phyloP scores from a whole-genome alignment of 2,113 vertebrate genomes.

The Progne subis region DNA sequence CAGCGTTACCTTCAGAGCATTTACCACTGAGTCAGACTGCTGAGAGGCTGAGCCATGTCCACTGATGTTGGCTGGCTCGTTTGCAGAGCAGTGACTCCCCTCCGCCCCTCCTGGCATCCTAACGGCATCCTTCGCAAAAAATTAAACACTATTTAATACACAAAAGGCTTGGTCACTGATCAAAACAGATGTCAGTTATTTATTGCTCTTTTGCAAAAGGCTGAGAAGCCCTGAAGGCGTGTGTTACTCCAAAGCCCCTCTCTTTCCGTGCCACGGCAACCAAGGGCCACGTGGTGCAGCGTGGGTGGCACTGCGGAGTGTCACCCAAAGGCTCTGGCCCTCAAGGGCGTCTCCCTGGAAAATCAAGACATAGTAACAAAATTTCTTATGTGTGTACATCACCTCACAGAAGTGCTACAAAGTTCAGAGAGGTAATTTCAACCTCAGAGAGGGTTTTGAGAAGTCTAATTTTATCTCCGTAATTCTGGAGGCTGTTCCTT shows the following conservation, averaged over 20 bases:
- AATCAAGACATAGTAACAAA: background rate
- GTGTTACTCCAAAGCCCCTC: background rate
- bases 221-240: background rate
- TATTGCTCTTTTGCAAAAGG: background rate
- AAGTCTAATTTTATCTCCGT: background rate
- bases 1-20: constrained; percentile 82
- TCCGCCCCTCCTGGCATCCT: constrained; percentile 81
- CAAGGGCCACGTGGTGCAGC: fast-evolving
- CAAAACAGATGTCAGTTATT: constrained; percentile 30
- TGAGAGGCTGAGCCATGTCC: constrained; percentile 79
- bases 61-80: constrained; percentile 78
- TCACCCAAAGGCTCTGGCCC: background rate
- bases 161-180: constrained; percentile 60
- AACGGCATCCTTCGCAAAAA: constrained; percentile 80
- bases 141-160: constrained; percentile 81
- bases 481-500: background rate
- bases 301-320: background rate
- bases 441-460: background rate
- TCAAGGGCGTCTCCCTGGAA: background rate
- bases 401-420: background rate
- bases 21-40: constrained; percentile 82
- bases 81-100: constrained; percentile 78
- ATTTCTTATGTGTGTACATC: background rate
- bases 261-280: background rate
- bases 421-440: background rate